A percentile compares a stretch with the other conserved stretches of the same genome.
Conservation (phyloP, 2,797 vertebrate genomes). For the Notoglanidium macrostoma region DNA sequence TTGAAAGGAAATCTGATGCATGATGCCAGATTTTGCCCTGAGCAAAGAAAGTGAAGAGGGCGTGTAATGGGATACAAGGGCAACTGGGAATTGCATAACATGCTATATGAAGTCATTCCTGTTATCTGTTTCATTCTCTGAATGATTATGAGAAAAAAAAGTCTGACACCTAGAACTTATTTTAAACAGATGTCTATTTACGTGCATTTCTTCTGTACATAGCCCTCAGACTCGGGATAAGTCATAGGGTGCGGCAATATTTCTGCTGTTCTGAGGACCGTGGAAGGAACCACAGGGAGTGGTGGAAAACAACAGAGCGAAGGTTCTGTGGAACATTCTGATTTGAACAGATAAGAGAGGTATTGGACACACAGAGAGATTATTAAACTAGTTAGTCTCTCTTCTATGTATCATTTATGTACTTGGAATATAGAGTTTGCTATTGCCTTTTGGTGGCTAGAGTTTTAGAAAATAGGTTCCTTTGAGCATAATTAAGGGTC, state of each 20-base stretch:
- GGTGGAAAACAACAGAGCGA: neutral
- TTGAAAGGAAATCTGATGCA: constrained; percentile 7
- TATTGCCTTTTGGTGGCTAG: neutral
- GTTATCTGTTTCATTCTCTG: neutral
- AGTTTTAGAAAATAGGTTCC: neutral
- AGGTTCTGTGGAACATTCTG: neutral
- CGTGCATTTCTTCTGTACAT: neutral
- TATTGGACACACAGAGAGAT: neutral
- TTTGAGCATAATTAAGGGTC: neutral
- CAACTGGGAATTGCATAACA: constrained; percentile 15
- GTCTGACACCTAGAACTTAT: neutral
- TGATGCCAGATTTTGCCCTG: constrained; percentile 36
- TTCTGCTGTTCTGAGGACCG: neutral
- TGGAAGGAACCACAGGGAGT: neutral
- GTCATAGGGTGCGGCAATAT: neutral
- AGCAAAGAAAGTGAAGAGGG: neutral
- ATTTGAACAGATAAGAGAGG: neutral
- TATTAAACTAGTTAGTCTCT: neutral
- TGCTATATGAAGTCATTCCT: neutral
- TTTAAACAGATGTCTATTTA: neutral
- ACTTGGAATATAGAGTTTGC: neutral
- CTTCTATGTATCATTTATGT: neutral
- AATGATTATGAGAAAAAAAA: neutral
- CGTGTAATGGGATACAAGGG: neutral
- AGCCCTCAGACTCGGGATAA: neutral